Conservation (phyloP, 2,113 vertebrate species). For the Ceratotherium simum region DNA sequence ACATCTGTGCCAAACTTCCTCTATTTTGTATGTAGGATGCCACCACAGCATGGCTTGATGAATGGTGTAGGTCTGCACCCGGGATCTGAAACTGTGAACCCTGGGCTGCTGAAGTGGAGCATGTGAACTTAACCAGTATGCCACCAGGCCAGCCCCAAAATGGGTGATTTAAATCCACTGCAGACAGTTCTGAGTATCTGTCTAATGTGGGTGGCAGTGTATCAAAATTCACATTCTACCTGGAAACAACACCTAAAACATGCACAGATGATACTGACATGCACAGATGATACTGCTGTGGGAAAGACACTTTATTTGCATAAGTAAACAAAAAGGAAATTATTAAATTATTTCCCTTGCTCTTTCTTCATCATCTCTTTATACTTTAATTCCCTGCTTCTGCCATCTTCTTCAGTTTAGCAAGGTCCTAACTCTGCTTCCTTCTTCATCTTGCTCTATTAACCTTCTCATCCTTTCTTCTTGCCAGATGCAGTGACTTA, state of each 20-base stretch:
- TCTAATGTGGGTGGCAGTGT: neutral
- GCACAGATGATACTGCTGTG: neutral
- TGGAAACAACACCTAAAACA: neutral
- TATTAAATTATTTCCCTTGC: neutral
- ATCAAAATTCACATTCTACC: slow-evolving; percentile 34
- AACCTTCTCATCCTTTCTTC: slow-evolving; percentile 1
- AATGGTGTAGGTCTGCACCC: too few relatives aligned
- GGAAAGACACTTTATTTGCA: neutral
- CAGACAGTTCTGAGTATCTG: neutral
- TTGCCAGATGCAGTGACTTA: neutral
- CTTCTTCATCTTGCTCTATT: slow-evolving; percentile 27
- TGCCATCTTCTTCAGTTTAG: slow-evolving; percentile 32
- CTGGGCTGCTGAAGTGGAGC: too few relatives aligned
- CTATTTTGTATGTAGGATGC: too few relatives aligned
- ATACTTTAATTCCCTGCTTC: neutral
- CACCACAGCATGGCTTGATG: too few relatives aligned
- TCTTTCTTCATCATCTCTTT: neutral
- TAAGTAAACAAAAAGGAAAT: slow-evolving; percentile 7
- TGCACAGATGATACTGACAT: neutral
- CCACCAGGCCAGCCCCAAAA: too few relatives aligned
- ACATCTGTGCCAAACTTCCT: too few relatives aligned
- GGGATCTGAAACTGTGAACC: too few relatives aligned
- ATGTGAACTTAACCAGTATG: too few relatives aligned
- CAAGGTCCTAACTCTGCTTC: slow-evolving; percentile 11
- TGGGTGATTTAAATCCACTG: neutral